phyloP scores from a whole-genome alignment of 2,888 invertebrate genomes.

The Zonitis immaculata region DNA sequence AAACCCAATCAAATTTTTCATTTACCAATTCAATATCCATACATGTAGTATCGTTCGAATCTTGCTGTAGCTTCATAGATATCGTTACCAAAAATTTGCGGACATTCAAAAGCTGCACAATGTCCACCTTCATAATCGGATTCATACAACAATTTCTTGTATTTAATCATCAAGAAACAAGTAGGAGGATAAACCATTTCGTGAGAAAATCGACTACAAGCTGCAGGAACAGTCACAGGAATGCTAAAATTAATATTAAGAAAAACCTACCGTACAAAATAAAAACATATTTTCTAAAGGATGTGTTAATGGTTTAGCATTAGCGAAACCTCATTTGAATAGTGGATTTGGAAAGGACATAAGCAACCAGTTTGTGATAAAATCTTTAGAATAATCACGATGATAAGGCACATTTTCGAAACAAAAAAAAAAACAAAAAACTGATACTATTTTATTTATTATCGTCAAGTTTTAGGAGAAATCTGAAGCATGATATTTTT shows the following conservation, averaged over 20 bases:
- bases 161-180: constrained; percentile 56
- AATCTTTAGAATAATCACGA: not conserved
- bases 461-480: not conserved
- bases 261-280: not conserved
- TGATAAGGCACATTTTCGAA: not conserved
- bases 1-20: too few relatives aligned
- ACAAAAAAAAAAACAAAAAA: not conserved
- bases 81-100: constrained; percentile 32
- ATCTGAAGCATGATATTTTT: constrained; percentile 12
- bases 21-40: not conserved
- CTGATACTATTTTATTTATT: not conserved
- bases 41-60: not conserved
- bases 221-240: constrained; percentile 65
- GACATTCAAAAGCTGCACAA: constrained; percentile 36
- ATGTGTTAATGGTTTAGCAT: constrained; percentile 28
- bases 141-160: constrained; percentile 59
- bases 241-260: constrained; percentile 48
- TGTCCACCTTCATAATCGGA: constrained; percentile 31
- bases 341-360: constrained; percentile 55
- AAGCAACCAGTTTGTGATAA: not conserved
- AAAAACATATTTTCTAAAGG: not conserved
- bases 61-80: constrained; percentile 25
- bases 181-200: constrained; percentile 62
- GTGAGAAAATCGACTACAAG: constrained; percentile 68
- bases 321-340: constrained; percentile 55